These are phyloP conservation scores for Periophthalmus magnuspinnatus DNA, from an alignment of 2,797 vertebrate genomes.

Conservation along the genomic window DNA sequence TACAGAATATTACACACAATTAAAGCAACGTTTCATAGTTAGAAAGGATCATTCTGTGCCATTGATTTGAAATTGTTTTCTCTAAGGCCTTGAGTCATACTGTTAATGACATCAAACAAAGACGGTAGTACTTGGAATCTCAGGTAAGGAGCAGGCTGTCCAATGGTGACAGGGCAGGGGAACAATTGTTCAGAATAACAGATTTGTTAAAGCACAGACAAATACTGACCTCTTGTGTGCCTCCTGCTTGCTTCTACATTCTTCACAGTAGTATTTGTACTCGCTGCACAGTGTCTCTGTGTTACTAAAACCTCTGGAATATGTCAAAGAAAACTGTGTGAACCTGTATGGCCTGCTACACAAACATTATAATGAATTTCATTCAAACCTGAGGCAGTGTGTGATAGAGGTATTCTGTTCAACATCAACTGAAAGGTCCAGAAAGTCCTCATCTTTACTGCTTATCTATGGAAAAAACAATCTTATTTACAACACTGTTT, in stretches of 20 bases:
- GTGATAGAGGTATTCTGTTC: conserved; percentile 98
- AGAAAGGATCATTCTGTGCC: background rate
- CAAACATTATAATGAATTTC: background rate
- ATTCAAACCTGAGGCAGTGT: conserved; percentile 91
- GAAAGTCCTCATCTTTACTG: conserved; percentile 99
- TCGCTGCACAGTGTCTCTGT: conserved; percentile 98
- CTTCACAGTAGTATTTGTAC: conserved; percentile 98
- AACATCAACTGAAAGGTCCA: conserved; percentile 97
- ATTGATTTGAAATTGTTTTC: background rate
- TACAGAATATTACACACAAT: background rate
- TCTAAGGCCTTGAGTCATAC: background rate
- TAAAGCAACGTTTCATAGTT: background rate
- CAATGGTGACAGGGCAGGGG: background rate
- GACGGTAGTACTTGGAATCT: background rate
- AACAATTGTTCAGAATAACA: background rate
- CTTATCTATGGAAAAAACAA: conserved; percentile 83
- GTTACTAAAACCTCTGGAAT: conserved; percentile 95
- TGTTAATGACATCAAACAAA: background rate
- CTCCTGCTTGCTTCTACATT: conserved; percentile 98
- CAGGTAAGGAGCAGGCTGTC: background rate
- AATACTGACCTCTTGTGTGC: conserved; percentile 91
- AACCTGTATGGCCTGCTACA: background rate
- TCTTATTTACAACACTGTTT: background rate
- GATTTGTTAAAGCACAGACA: background rate
- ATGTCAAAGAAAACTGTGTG: background rate